phyloP scores from a whole-genome alignment of 2,113 vertebrate species.

The Carassius auratus region DNA sequence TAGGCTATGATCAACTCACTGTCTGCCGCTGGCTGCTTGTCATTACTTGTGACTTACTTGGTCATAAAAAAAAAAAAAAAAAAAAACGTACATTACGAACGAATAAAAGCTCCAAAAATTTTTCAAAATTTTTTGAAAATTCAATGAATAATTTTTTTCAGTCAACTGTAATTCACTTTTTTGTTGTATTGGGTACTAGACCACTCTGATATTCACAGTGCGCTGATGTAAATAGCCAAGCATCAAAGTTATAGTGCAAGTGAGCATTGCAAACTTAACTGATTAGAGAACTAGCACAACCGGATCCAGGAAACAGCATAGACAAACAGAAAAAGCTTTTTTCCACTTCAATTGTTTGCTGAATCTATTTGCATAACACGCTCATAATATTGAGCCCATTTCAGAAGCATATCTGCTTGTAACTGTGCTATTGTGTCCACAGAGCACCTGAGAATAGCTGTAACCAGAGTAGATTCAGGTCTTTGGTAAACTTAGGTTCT shows the following conservation, averaged over 20 bases:
- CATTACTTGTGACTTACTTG: no score
- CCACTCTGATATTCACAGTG: neutral
- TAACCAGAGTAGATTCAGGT: neutral
- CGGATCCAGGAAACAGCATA: conserved; percentile 47
- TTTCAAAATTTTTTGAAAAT: no score
- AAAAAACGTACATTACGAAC: no score
- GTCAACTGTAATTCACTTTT: neutral
- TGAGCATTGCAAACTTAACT: neutral
- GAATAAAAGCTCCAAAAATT: no score
- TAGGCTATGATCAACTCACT: no score
- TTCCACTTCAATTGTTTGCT: conserved; percentile 17
- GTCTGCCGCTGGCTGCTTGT: no score
- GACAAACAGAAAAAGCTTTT: conserved; percentile 44
- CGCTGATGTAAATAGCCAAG: neutral
- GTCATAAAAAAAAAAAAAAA: no score
- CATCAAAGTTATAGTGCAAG: neutral
- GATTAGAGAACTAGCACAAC: neutral
- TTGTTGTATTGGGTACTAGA: neutral
- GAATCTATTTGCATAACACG: conserved; percentile 50
- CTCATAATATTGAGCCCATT: conserved; percentile 44
- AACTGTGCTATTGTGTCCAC: conserved; percentile 21
- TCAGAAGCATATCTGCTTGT: conserved; percentile 43
- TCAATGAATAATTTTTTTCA: no score
- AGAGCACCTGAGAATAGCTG: conserved; percentile 16
- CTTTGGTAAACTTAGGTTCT: neutral